Evolutionary conservation across 2,888 invertebrate species (phyloP).

Genomic region (Pristionchus arcanus): DNA sequence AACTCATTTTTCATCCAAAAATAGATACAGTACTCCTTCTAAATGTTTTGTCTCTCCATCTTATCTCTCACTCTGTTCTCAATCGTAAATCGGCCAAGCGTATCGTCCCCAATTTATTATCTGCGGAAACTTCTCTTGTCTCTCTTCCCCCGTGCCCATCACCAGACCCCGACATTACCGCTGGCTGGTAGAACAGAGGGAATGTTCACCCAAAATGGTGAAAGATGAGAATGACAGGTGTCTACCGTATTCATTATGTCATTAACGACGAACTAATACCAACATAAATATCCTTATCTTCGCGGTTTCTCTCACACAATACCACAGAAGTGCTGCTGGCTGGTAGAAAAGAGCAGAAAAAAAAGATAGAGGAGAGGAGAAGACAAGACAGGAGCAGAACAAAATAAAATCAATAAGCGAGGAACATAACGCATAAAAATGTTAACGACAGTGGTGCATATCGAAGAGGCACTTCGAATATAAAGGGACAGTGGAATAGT

Average conservation of each 20-base stretch:
- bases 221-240: not conserved
- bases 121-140: conserved; percentile 23
- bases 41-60: not conserved
- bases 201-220: not conserved
- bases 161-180: not conserved
- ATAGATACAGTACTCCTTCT: not conserved
- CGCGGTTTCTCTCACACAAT: no score
- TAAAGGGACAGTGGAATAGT: no score
- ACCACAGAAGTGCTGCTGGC: no score
- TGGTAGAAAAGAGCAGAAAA: no score
- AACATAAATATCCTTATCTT: no score
- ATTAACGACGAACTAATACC: not conserved
- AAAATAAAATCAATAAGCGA: not conserved
- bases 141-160: not conserved
- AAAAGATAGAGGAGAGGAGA: no score
- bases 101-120: conserved; percentile 27
- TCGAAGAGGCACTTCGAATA: no score
- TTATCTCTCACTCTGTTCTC: not conserved
- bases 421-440: not conserved
- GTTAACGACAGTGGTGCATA: not conserved
- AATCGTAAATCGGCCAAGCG: conserved; percentile 29
- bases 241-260: not conserved
- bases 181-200: conserved; percentile 4
- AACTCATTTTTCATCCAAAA: no score
- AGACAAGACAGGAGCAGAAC: not conserved